Evolutionary conservation across 2,888 invertebrate genomes (phyloP).

Genomic region (Hoplodrina ambigua): DNA sequence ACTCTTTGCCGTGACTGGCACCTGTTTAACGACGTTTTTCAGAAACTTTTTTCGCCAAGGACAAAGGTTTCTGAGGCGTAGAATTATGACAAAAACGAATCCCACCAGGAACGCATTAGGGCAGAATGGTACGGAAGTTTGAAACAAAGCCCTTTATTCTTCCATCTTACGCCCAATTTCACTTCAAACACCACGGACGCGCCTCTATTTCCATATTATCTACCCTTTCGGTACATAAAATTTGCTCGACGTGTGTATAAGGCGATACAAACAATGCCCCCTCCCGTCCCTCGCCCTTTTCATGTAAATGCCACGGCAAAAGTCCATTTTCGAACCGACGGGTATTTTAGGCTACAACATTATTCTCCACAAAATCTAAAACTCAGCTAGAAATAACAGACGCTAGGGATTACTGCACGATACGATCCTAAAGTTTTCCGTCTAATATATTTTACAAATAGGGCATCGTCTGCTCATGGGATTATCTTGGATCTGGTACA

Average conservation of each 20-base stretch:
- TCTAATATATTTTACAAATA: conserved; percentile 43
- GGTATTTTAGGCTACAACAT: conserved; percentile 46
- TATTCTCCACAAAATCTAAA: conserved; percentile 34
- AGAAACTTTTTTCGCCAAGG: conserved; percentile 41
- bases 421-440: conserved; percentile 40
- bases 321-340: conserved; percentile 47
- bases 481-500: no score
- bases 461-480: conserved; percentile 27
- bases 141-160: conserved; percentile 57
- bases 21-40: conserved; percentile 44
- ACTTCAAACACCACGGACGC: conserved; percentile 64
- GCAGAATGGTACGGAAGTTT: conserved; percentile 44
- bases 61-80: conserved; percentile 45
- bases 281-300: conserved; percentile 67
- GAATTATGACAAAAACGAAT: conserved; percentile 42
- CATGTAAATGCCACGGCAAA: conserved; percentile 58
- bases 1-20: conserved; percentile 55
- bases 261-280: conserved; percentile 67
- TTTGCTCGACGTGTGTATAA: conserved; percentile 68
- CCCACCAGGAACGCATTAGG: conserved; percentile 44
- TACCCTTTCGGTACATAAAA: conserved; percentile 70
- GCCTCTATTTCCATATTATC: conserved; percentile 70
- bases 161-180: conserved; percentile 66
- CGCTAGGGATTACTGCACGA: conserved; percentile 43
- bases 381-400: conserved; percentile 41